phyloP scores from a whole-genome alignment of 2,888 invertebrate genomes.

The Acrobasis suavella region DNA sequence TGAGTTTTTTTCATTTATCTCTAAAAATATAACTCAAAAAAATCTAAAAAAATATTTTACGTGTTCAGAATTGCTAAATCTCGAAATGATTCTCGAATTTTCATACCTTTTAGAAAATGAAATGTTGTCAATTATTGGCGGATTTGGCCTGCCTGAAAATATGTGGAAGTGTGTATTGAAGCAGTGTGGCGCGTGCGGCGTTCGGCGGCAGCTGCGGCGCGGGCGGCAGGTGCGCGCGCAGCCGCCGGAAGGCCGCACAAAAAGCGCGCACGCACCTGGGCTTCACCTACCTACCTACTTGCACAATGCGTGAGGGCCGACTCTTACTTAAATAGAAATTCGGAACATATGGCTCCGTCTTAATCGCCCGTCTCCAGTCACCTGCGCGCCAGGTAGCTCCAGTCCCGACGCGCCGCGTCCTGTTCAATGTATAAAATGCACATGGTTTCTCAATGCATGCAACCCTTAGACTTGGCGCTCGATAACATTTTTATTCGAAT shows the following conservation, averaged over 20 bases:
- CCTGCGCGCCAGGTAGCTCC: conserved; percentile 24
- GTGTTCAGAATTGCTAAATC: too few relatives aligned
- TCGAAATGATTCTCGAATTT: too few relatives aligned
- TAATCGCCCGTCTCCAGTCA: conserved; percentile 39
- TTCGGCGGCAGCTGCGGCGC: conserved; percentile 62
- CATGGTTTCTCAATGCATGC: too few relatives aligned
- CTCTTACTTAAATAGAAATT: conserved; percentile 53
- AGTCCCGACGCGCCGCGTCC: conserved; percentile 1
- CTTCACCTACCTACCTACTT: conserved; percentile 59
- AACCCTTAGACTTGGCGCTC: too few relatives aligned
- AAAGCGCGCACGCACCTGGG: conserved; percentile 77
- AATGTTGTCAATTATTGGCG: too few relatives aligned
- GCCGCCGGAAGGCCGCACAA: conserved; percentile 79
- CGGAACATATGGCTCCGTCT: conserved; percentile 58
- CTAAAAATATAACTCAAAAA: too few relatives aligned
- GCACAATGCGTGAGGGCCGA: conserved; percentile 63
- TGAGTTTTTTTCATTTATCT: too few relatives aligned
- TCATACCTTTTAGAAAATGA: too few relatives aligned
- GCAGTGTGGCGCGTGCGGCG: conserved; percentile 38
- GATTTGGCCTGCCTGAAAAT: conserved; percentile 1
- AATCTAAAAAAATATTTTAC: too few relatives aligned
- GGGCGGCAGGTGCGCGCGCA: conserved; percentile 73
- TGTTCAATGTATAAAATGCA: neutral
- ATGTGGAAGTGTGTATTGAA: conserved; percentile 26
- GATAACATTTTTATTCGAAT: too few relatives aligned